A percentile compares a stretch with the other conserved stretches of the same genome.
phyloP scores from a whole-genome alignment of 2,797 vertebrate genomes.

The Hoplostethus mediterraneus region DNA sequence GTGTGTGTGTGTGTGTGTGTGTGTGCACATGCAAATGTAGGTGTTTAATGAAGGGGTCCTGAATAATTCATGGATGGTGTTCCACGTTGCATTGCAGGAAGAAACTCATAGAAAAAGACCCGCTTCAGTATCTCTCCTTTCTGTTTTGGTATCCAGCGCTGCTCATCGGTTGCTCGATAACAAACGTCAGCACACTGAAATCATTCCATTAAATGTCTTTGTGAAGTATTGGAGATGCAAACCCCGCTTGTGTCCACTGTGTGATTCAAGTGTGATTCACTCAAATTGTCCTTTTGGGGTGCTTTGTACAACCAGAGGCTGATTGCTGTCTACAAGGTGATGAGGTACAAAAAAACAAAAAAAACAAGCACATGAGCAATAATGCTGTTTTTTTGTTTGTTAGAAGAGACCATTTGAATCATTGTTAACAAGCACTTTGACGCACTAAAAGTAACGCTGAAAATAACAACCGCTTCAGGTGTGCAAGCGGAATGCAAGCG shows the following conservation, averaged over 20 bases:
- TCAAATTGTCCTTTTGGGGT: slow-evolving; percentile 41
- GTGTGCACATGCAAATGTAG: slow-evolving; percentile 77
- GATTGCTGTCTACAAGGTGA: slow-evolving; percentile 24
- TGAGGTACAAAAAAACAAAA: background rate
- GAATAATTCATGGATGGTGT: slow-evolving; percentile 79
- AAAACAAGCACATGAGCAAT: slow-evolving; percentile 6
- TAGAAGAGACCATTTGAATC: slow-evolving; percentile 45
- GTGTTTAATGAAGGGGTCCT: slow-evolving; percentile 79
- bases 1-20: slow-evolving; percentile 66
- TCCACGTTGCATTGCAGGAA: slow-evolving; percentile 62
- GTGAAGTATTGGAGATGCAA: slow-evolving; percentile 30
- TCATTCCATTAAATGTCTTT: slow-evolving; percentile 49
- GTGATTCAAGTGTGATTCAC: slow-evolving; percentile 37
- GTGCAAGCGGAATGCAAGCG: slow-evolving; percentile 27
- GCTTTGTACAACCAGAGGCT: slow-evolving; percentile 22
- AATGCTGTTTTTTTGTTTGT: slow-evolving; percentile 37
- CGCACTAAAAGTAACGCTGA: slow-evolving; percentile 59
- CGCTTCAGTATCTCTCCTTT: slow-evolving; percentile 52
- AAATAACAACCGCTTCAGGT: slow-evolving; percentile 18
- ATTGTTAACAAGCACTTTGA: slow-evolving; percentile 45
- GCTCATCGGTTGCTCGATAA: slow-evolving; percentile 66
- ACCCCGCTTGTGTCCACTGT: slow-evolving; percentile 33
- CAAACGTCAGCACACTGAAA: slow-evolving; percentile 49
- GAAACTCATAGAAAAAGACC: slow-evolving; percentile 67
- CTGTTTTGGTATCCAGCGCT: slow-evolving; percentile 60